Base-by-base conservation (phyloP, 37 sponge, comb jelly and placozoan species). In the Tethya wilhelma region DNA sequence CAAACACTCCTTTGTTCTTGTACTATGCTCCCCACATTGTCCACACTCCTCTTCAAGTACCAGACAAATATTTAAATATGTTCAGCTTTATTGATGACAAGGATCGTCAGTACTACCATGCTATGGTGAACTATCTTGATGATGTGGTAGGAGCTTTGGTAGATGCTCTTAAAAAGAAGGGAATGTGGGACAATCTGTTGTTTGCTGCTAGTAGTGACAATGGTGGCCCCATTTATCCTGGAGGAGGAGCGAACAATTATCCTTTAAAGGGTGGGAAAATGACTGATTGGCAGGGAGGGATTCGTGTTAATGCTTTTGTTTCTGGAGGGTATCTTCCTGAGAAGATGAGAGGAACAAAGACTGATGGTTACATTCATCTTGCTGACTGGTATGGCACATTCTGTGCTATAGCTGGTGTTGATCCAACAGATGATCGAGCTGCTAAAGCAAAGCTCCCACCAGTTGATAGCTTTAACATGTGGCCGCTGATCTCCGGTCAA, bases 241-340 rank as follows among this genome's bases (percentile, higher is more conserved):
- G 79, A 23, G 79, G 79, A 41, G 79, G 79, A 39, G 79, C 67
- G 2, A 78, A 78, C 79, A 78, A 78, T 31, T 78, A 78, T 71
- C 79, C 79, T 2, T 45, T 78, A n/a, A 78, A 68, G 45, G 79
- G 79, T 14, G 79, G 79, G n/a, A n/a, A n/a, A n/a, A n/a, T n/a
- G n/a, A n/a, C n/a, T n/a, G n/a, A n/a, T n/a, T n/a, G n/a, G n/a
- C n/a, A n/a, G n/a, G n/a, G n/a, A n/a, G n/a, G n/a, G n/a, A n/a
- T n/a, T n/a, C n/a, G n/a, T n/a, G n/a, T 25, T 32, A 66, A 65
- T 68, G 36, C 59, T 68, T 22, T 38, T 78, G 25, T 34, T 67
- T 37, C 59, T 70, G 30, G 53, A 71, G 25, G 79, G 40, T 26
- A 71, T 71, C 68, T n/a, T n/a, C n/a, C n/a, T n/a, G n/a, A n/a